Percentiles rank a stretch among this genome's conserved stretches.
These are phyloP conservation scores for Cirrhinus mrigala DNA, from an alignment of 2,797 vertebrate genomes.

Conservation along the genomic window DNA sequence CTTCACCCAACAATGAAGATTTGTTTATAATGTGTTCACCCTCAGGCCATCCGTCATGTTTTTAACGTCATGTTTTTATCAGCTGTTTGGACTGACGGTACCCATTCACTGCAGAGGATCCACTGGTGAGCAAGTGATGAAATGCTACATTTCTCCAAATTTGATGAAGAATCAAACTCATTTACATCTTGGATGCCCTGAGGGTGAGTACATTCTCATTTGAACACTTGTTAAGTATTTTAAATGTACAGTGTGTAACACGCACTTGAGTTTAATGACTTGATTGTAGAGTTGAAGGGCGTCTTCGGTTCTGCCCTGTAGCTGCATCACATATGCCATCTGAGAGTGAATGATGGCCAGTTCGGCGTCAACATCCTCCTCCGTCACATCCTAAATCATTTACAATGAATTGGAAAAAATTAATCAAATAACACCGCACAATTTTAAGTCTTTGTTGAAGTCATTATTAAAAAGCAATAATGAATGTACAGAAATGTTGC, in stretches of 20 bases:
- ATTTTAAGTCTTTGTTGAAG: neutral
- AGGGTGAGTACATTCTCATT: neutral
- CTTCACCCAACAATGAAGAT: neutral
- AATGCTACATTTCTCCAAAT: neutral
- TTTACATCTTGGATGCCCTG: neutral
- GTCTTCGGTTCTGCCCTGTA: constrained; percentile 91
- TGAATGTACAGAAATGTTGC: neutral
- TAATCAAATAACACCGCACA: neutral
- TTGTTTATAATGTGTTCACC: neutral
- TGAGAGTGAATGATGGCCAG: constrained; percentile 97
- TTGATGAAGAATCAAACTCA: neutral
- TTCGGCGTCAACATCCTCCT: constrained; percentile 86
- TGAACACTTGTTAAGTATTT: neutral
- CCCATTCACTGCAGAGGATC: neutral
- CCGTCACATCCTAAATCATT: constrained; percentile 69
- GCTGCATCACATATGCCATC: constrained; percentile 95
- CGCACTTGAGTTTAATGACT: constrained; percentile 98
- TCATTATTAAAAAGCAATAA: no score
- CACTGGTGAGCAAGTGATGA: neutral
- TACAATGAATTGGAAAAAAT: neutral
- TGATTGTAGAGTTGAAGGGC: constrained; percentile 98
- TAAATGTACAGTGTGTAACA: neutral
- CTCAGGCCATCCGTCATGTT: neutral
- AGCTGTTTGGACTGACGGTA: neutral
- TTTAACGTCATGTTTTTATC: neutral